phyloP scores from a whole-genome alignment of 2,113 vertebrate species.

The Nipponia nippon region DNA sequence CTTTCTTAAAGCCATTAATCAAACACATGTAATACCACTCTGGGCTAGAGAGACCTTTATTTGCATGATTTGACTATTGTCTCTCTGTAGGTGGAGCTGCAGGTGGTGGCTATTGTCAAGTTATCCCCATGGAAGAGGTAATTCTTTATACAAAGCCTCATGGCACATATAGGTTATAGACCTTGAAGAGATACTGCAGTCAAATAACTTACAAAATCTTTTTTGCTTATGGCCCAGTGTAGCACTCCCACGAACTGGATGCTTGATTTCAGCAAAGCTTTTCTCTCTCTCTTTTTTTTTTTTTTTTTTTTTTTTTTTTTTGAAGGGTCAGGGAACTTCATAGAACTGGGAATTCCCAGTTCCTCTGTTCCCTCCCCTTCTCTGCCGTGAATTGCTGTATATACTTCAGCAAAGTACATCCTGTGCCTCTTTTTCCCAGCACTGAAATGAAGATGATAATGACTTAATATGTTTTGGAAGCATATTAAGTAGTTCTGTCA shows the following conservation, averaged over 20 bases:
- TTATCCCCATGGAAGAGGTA: slow-evolving; percentile 99
- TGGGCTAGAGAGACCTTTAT: not conserved
- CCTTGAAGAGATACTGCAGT: not conserved
- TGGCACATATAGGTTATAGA: not conserved
- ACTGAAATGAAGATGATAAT: not conserved
- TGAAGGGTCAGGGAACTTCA: not conserved
- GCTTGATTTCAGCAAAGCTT: not conserved
- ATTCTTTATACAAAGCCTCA: not conserved
- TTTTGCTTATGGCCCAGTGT: not conserved
- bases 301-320: too few relatives aligned
- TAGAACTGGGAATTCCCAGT: not conserved
- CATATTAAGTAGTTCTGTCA: not conserved
- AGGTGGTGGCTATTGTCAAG: slow-evolving; percentile 96
- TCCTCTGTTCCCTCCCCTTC: not conserved
- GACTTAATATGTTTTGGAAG: not conserved
- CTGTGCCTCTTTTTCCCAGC: not conserved
- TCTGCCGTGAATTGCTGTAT: not conserved
- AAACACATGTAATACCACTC: not conserved
- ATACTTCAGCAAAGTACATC: not conserved
- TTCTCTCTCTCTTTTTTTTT: too few relatives aligned
- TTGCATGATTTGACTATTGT: not conserved
- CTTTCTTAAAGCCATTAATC: not conserved
- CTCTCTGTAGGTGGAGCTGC: slow-evolving; percentile 89
- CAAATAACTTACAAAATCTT: not conserved
- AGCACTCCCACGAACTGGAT: not conserved